A percentile compares a stretch with the other conserved stretches of the same genome.
These are phyloP conservation scores for Adelosebastes latens DNA, from an alignment of 2,797 vertebrate species.

Conservation along the genomic window DNA sequence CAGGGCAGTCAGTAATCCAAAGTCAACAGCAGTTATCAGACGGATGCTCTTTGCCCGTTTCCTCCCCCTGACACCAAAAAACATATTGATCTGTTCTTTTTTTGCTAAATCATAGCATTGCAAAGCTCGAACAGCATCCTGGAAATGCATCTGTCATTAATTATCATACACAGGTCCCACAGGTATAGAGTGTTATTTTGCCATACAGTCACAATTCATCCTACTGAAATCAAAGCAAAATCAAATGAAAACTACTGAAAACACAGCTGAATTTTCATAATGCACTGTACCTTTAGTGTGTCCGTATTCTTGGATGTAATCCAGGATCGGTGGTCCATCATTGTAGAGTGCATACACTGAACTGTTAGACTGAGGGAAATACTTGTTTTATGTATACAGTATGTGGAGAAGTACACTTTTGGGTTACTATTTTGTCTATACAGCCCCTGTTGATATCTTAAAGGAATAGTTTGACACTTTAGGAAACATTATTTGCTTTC, in stretches of 20 bases:
- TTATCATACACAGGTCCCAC: background rate
- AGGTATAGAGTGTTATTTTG: background rate
- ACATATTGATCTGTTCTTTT: constrained; percentile 27
- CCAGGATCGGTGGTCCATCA: constrained; percentile 83
- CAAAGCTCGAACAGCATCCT: background rate
- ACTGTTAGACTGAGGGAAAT: constrained; percentile 80
- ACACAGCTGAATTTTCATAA: background rate
- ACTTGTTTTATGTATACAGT: background rate
- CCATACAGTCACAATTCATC: background rate
- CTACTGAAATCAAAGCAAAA: background rate
- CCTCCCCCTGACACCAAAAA: constrained; percentile 27
- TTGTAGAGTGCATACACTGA: constrained; percentile 91
- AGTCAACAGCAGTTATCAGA: constrained; percentile 70
- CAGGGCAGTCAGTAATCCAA: constrained; percentile 16
- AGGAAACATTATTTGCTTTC: background rate
- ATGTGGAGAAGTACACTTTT: background rate
- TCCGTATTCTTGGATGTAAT: constrained; percentile 78
- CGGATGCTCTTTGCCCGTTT: constrained; percentile 67
- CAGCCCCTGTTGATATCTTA: background rate
- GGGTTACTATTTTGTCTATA: background rate
- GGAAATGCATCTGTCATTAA: background rate
- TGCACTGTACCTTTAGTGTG: constrained; percentile 90
- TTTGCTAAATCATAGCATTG: constrained; percentile 1
- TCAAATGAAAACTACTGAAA: background rate
- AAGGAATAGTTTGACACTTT: background rate